These are phyloP conservation scores for Chamaea fasciata DNA, from an alignment of 2,113 vertebrate species.

Conservation along the genomic window DNA sequence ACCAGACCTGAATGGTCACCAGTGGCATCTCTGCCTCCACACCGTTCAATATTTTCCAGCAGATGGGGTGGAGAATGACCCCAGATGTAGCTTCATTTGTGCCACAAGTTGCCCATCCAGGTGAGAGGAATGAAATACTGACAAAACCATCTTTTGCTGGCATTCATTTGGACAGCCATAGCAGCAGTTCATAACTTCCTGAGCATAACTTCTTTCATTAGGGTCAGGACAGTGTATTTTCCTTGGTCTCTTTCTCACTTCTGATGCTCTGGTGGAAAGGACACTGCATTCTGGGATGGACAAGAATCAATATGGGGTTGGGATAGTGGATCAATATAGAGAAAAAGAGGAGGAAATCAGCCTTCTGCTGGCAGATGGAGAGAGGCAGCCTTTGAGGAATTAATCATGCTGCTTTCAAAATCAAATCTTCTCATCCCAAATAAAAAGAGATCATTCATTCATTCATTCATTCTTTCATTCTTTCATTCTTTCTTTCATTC, in stretches of 20 bases:
- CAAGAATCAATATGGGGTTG: not conserved
- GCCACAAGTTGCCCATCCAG: fast-evolving
- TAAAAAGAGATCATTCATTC: not conserved
- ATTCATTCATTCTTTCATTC: no score
- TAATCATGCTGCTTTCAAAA: not conserved
- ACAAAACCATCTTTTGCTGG: not conserved
- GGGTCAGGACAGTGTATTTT: not conserved
- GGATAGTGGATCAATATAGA: not conserved
- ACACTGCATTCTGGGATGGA: not conserved
- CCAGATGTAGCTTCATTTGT: not conserved
- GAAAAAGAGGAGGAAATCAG: not conserved
- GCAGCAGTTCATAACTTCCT: not conserved
- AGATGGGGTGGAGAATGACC: not conserved
- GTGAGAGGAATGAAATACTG: not conserved
- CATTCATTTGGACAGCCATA: not conserved
- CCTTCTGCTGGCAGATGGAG: not conserved
- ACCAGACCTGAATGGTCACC: not conserved
- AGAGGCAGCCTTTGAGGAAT: not conserved
- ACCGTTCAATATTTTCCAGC: not conserved
- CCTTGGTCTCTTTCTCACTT: not conserved
- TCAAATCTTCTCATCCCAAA: not conserved
- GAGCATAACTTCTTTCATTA: not conserved
- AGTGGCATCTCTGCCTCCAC: not conserved
- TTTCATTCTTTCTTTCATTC: no score
- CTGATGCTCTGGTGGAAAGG: not conserved